Base-by-base conservation (phyloP, 2,888 invertebrate species). In the Prenolepis imparis region DNA sequence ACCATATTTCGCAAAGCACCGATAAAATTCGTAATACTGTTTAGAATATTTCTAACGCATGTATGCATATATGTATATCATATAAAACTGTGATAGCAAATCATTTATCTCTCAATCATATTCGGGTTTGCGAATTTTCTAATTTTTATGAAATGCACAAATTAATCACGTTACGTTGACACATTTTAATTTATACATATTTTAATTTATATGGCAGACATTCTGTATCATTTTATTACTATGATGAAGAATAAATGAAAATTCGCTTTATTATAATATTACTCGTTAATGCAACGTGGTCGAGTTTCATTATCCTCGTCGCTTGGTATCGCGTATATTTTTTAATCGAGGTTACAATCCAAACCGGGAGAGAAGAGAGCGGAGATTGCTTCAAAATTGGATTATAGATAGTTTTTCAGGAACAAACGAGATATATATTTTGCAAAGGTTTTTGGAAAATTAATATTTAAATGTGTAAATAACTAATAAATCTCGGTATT, bases 161-260 rank as follows among this genome's bases (percentile, higher is more conserved):
- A 59, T 21, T 72, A 80, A 80, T 80, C 21, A 68, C 68, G 66
- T 70, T 57, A 57, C 32, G 32, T 21, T 44, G 57, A 41, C 12
- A 21, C 44, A 72, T 72, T 80, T 80, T 72, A 39, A 77, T 77
- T 77, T 67, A 57, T 55, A 44, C 78, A 72, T 72, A 28, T 28
- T 28, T 28, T 28, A 28, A 28, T 28, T 28, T 28, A n/a, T 63
- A 64, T 41, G 48, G 39, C 41, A 44, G 41, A 41, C 41, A 32
- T 70, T 32, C 70, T 41, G 39, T n/a, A 41, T 11, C 24, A 59
- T 32, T 80, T 72, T 59, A 80, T 80, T 44, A 68, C 24, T 32
- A 59, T 70, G 70, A 70, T 78, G 59, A 78, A 70, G 70, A 78
- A 78, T 78, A 78, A 70, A 70, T 78, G 57, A 59, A 59, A 70